phyloP scores from a whole-genome alignment of 2,888 invertebrate species.

The Erebia ligea region DNA sequence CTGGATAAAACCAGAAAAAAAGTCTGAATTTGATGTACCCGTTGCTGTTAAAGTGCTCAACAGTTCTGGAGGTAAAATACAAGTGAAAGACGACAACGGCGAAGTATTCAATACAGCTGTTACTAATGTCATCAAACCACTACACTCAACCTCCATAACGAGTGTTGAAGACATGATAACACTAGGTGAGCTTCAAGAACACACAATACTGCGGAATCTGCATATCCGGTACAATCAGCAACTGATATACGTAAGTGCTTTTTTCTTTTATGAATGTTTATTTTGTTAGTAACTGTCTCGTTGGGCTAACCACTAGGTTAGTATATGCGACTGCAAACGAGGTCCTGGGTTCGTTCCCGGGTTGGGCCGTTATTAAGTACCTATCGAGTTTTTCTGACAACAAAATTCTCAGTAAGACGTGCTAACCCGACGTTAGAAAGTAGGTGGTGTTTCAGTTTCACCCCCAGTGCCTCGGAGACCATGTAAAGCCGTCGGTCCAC shows the following conservation, averaged over 20 bases:
- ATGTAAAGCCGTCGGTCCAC: no score
- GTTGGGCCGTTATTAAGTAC: no score
- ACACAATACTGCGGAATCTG: conserved; percentile 95
- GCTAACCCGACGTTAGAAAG: no score
- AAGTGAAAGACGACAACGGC: conserved; percentile 93
- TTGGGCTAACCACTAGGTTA: no score
- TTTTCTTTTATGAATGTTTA: background rate
- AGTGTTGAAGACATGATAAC: conserved; percentile 98
- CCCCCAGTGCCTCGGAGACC: no score
- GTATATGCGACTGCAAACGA: no score
- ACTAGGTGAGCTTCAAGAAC: conserved; percentile 96
- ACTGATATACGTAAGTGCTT: conserved; percentile 92
- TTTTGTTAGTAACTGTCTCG: background rate
- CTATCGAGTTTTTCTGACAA: no score
- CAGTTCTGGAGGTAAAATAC: conserved; percentile 88
- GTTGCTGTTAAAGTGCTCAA: conserved; percentile 92
- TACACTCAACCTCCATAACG: conserved; percentile 90
- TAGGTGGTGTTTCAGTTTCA: no score
- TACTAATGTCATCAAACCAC: conserved; percentile 86
- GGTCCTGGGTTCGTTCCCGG: no score
- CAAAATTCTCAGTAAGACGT: no score
- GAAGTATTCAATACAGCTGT: conserved; percentile 85
- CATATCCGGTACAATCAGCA: conserved; percentile 94
- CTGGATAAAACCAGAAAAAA: conserved; percentile 91
- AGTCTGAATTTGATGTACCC: conserved; percentile 91